Evolutionary conservation across 2,797 vertebrate genomes (phyloP), one percentile per base, ranked within the genome.

Genomic region (Paramormyrops hopkinsi): DNA sequence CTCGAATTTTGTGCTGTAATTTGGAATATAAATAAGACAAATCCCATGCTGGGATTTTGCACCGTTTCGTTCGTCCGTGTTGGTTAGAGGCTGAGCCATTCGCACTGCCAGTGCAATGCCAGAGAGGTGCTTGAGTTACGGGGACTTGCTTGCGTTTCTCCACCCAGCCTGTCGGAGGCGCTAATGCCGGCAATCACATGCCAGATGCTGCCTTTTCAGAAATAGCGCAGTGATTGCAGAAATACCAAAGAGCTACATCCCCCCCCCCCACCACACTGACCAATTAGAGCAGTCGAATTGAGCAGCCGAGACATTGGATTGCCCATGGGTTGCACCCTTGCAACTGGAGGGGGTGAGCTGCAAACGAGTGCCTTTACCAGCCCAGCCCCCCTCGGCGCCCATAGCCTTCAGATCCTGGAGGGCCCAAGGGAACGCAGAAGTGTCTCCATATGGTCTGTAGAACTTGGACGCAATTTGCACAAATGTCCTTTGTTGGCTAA

Each of bases 401-500:
- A 56, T 56, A 29, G 50, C 22, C n/a, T 37, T 29, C 85, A 56
- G 50, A 56, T 86, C 29, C 25, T 56, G 84, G 50, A 37, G 51
- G 29, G 51, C 50, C 50, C 50, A 56, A 29, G 50, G 50, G 25
- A 86, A 50, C 44, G 17, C 79, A 19, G 79, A 17, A 6, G 25
- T 44, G 33, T 76, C 37, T 89, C 79, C 79, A 65, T 89, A 85
- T 85, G 88, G 79, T 85, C 88, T 17, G 44, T 69, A 84, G 41
- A 54, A 84, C 79, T 89, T 69, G 82, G 88, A 85, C 22, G 33
- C 56, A 44, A 44, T 59, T 51, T 51, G 56, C 50, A 82, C 88
- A 89, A 65, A 85, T 88, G 69, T 65, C 53, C 88, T 85, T 89
- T 89, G 79, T 89, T 86, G 53, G 76, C 53, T 41, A 76, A 46